A percentile compares a stretch with the other conserved stretches of the same genome.
These are phyloP conservation scores for Alcedo quadribrachys DNA, from an alignment of 2,797 vertebrate species.

Conservation along the genomic window DNA sequence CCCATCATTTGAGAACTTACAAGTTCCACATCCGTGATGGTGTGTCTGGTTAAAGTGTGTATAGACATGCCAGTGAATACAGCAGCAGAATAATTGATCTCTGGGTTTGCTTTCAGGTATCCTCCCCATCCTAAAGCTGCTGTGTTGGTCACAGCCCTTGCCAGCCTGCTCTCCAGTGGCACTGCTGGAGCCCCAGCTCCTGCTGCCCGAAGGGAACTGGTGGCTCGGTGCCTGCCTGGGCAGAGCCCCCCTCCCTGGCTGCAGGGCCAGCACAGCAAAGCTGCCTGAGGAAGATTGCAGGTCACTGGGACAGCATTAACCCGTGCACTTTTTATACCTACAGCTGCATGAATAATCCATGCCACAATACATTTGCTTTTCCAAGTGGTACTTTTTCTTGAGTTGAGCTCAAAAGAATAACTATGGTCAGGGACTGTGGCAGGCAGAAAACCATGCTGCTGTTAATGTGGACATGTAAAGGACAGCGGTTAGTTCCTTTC, in stretches of 20 bases:
- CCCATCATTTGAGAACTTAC: background rate
- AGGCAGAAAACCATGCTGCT: background rate
- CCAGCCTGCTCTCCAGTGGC: background rate
- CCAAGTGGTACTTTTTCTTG: fast-evolving
- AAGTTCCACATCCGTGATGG: background rate
- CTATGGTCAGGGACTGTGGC: background rate
- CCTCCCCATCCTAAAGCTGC: background rate
- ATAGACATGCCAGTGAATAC: background rate
- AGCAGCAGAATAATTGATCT: background rate
- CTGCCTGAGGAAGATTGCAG: background rate
- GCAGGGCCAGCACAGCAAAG: background rate
- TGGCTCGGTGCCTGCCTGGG: background rate
- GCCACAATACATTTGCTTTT: background rate
- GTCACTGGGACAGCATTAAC: background rate
- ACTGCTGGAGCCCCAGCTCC: background rate
- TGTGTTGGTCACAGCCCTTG: background rate
- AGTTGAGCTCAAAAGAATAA: background rate
- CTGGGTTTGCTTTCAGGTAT: background rate
- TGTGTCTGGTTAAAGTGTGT: background rate
- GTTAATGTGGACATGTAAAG: background rate
- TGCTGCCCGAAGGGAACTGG: background rate
- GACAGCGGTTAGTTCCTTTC: background rate
- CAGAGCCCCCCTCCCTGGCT: background rate
- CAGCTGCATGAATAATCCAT: background rate
- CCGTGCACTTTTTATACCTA: background rate